A percentile compares a stretch with the other conserved stretches of the same genome.
phyloP scores from a whole-genome alignment of 2,888 invertebrate species.

The Flabesymbios commensalis region DNA sequence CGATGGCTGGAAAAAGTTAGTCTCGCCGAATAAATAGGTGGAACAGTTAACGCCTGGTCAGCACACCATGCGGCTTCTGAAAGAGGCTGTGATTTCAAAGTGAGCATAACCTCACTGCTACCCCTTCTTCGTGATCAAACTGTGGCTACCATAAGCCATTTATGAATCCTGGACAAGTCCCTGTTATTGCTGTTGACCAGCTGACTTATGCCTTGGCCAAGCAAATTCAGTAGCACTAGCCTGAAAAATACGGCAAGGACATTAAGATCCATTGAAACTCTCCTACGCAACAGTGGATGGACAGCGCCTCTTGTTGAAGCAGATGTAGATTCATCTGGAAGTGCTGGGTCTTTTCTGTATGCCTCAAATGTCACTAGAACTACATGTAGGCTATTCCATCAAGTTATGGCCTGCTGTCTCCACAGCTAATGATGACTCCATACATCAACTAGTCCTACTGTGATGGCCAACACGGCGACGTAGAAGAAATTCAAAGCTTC shows the following conservation, averaged over 20 bases:
- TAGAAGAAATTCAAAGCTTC: neutral
- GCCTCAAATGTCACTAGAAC: slow-evolving; percentile 33
- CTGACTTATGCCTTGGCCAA: slow-evolving; percentile 45
- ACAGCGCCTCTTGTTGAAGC: slow-evolving; percentile 30
- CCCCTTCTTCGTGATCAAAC: slow-evolving; percentile 12
- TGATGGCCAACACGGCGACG: too few species aligned
- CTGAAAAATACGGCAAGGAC: slow-evolving; percentile 41
- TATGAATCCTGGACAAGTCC: slow-evolving; percentile 40
- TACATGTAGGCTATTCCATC: slow-evolving; percentile 29
- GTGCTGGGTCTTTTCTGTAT: slow-evolving; percentile 36
- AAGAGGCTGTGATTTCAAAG: neutral
- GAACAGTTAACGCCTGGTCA: slow-evolving; percentile 11
- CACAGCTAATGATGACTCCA: slow-evolving; percentile 25
- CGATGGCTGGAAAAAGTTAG: slow-evolving; percentile 14
- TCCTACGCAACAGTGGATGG: slow-evolving; percentile 40
- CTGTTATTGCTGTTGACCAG: slow-evolving; percentile 42
- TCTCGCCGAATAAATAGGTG: slow-evolving; percentile 6
- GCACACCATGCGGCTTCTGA: slow-evolving; percentile 14
- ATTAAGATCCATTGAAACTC: slow-evolving; percentile 37
- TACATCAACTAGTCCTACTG: slow-evolving; percentile 21
- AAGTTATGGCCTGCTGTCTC: slow-evolving; percentile 29
- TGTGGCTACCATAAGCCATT: slow-evolving; percentile 23
- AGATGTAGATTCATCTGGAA: slow-evolving; percentile 35
- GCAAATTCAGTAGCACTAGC: slow-evolving; percentile 44
- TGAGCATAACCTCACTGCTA: slow-evolving; percentile 17